These are phyloP conservation scores for Salvelinus namaycush DNA, from an alignment of 2,113 vertebrate species.

Conservation along the genomic window DNA sequence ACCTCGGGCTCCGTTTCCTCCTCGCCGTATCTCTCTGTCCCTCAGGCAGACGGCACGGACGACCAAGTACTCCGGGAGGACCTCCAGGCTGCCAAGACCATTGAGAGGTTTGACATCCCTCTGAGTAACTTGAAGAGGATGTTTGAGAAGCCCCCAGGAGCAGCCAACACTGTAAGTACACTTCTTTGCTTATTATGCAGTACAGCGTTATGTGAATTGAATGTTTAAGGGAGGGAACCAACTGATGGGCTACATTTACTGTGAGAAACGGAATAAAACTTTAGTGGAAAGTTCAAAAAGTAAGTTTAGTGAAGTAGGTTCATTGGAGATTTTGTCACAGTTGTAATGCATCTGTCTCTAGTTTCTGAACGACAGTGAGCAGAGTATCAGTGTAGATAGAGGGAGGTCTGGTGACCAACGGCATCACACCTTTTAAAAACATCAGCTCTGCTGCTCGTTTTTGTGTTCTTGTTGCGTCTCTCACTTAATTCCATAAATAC, in stretches of 20 bases:
- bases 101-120: constrained; percentile 76
- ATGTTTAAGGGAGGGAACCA: not conserved
- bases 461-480: too few relatives aligned
- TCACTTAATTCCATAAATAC: too few relatives aligned
- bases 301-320: not conserved
- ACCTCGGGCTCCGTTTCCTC: constrained; percentile 51
- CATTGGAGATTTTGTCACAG: not conserved
- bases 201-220: constrained; percentile 9
- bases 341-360: not conserved
- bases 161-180: constrained; percentile 57
- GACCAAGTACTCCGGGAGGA: constrained; percentile 59
- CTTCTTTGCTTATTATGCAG: constrained; percentile 33
- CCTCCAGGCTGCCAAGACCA: constrained; percentile 62
- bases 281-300: not conserved
- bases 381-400: too few relatives aligned
- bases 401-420: too few relatives aligned
- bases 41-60: constrained; percentile 53
- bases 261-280: not conserved
- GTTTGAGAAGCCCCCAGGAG: constrained; percentile 70
- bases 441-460: too few relatives aligned
- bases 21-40: constrained; percentile 22
- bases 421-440: too few relatives aligned
- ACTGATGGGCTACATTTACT: not conserved
- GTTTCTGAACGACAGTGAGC: not conserved
- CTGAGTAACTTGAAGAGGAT: constrained; percentile 75